Evolutionary conservation across 2,888 invertebrate species (phyloP).

Genomic region (Eupithecia tripunctaria): DNA sequence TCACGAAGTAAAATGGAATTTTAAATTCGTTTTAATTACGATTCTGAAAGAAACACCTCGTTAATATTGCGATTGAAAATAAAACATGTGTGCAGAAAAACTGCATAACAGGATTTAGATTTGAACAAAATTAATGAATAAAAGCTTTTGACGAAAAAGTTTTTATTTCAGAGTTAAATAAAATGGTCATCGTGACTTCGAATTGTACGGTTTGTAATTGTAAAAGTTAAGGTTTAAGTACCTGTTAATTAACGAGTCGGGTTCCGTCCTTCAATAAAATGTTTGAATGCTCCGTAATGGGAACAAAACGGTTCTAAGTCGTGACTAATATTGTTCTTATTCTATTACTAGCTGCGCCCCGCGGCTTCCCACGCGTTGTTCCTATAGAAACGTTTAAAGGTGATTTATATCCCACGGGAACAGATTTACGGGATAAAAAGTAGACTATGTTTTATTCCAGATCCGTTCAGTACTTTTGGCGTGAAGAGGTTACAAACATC

Average conservation of each 20-base stretch:
- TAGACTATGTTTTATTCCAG: too few species aligned
- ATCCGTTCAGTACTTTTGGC: too few species aligned
- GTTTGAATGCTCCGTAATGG: background rate
- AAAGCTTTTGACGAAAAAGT: background rate
- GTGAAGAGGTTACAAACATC: too few species aligned
- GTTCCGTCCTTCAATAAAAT: conserved; percentile 13
- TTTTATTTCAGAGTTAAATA: background rate
- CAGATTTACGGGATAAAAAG: too few species aligned
- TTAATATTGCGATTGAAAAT: background rate
- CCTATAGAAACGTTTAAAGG: too few species aligned
- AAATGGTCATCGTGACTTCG: conserved; percentile 12
- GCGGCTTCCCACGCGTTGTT: too few species aligned
- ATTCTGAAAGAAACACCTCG: background rate
- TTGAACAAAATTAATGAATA: too few species aligned
- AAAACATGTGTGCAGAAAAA: background rate
- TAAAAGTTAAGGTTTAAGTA: conserved; percentile 21
- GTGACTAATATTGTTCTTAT: background rate
- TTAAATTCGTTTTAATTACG: background rate
- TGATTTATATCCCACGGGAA: too few species aligned
- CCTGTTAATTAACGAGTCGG: conserved; percentile 19
- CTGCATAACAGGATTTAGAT: background rate
- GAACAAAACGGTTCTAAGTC: background rate
- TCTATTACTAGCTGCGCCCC: too few species aligned
- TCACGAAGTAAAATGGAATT: background rate
- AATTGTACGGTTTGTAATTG: conserved; percentile 13